These are phyloP conservation scores for Scaptomyza graminum DNA, from an alignment of 1,140 invertebrate species.

Conservation along the genomic window DNA sequence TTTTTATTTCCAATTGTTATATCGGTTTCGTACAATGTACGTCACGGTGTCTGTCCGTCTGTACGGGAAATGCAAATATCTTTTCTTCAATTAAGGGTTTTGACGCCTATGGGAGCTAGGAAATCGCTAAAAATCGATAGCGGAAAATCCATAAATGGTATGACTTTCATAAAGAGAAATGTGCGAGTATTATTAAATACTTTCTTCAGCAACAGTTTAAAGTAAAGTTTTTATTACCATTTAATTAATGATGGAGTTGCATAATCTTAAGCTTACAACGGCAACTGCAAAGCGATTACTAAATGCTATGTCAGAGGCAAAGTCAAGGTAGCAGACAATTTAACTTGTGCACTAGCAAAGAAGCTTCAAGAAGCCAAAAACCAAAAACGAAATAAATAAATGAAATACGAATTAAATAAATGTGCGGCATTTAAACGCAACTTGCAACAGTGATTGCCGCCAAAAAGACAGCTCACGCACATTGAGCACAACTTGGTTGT, in stretches of 20 bases:
- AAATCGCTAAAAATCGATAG: no score
- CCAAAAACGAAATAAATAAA: conserved; percentile 46
- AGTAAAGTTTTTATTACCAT: conserved; percentile 52
- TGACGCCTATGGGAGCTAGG: no score
- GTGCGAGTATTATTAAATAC: no score
- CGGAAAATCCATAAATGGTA: no score
- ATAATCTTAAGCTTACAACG: conserved; percentile 42
- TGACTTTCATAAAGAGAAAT: no score
- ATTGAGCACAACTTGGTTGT: conserved; percentile 12
- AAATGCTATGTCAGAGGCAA: conserved; percentile 29
- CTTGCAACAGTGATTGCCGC: conserved; percentile 41
- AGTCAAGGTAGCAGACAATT: conserved; percentile 24
- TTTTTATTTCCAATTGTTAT: no score
- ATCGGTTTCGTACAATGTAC: no score
- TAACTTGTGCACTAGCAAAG: conserved; percentile 4
- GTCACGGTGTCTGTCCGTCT: no score
- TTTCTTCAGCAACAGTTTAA: conserved; percentile 32
- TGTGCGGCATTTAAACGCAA: conserved; percentile 76
- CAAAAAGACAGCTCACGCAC: conserved; percentile 37
- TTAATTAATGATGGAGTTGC: conserved; percentile 46
- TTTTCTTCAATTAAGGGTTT: no score
- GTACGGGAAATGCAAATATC: no score
- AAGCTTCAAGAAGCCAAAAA: conserved; percentile 12
- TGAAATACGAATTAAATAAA: conserved; percentile 74
- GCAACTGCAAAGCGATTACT: conserved; percentile 12